Base-by-base conservation (phyloP, 2,113 vertebrate species). In the Fregata magnificens region DNA sequence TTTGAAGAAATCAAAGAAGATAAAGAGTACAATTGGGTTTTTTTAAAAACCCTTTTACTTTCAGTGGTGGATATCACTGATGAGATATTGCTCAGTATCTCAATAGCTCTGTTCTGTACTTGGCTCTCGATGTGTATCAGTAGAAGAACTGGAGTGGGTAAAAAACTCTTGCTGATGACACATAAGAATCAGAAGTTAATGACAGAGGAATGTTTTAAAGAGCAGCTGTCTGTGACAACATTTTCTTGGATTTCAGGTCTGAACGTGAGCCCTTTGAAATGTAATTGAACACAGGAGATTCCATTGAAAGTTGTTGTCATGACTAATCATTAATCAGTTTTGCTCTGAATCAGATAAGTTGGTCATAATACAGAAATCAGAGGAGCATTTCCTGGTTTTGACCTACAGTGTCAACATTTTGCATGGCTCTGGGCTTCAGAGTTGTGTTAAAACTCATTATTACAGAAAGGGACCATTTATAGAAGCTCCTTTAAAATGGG, bases 101-200 rank as follows among this genome's bases (percentile, higher is more conserved):
- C 31, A 62, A 9, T 16, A 38, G 7, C 11, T 71, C 19, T 50
- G 4, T 56, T 92, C n/a, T 65, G 14, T 25, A 16, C 88, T 79
- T 80, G 17, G 6, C 11, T 71, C 25, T 76, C 0, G 0, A 21
- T 49, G 9, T 0, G 0, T 29, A 26, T 47, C 24, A 45, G 44
- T 22, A 53, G 47, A 49, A 59, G 38, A 82, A 93, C 26, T 52
- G 5, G 9, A 81, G 19, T 10, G 22, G 14, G 11, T 71, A 38
- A 76, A 81, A 86, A 66, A 61, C 12, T 76, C 24, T 45, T 76
- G 19, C 8, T 85, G 45, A 55, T 87, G 81, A 36, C 25, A 88
- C 6, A 13, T 63, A 34, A 79, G 62, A 85, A 69, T 34, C 36
- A 86, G 52, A 88, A 93, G 24, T 34, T 80, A 80, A 80, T 52